These are phyloP conservation scores for Oryzias melastigma DNA, from an alignment of 2,113 vertebrate genomes.

Conservation along the genomic window DNA sequence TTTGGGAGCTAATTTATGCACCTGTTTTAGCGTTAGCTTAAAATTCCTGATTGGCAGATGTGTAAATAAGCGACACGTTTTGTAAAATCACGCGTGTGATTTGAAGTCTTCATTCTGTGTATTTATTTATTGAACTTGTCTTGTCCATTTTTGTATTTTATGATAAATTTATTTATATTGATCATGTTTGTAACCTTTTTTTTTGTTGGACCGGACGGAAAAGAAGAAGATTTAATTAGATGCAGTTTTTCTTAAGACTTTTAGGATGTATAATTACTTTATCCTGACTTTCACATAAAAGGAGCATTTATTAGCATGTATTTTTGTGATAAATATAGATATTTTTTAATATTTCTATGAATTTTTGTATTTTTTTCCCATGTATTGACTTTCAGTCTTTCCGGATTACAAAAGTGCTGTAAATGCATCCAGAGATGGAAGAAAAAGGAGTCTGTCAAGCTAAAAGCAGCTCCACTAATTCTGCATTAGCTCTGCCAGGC, in stretches of 20 bases:
- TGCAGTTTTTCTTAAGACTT: no score
- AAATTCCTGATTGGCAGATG: conserved; percentile 7
- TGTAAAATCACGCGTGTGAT: neutral
- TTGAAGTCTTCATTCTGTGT: no score
- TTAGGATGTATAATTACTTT: no score
- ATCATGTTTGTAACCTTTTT: no score
- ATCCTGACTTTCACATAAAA: no score
- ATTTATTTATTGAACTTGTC: no score
- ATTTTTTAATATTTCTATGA: neutral
- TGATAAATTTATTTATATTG: no score
- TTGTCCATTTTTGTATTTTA: no score
- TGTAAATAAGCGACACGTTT: neutral
- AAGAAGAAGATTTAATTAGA: no score
- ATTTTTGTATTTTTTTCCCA: neutral
- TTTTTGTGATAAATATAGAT: neutral
- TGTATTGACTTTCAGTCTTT: neutral
- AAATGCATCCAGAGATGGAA: conserved; percentile 25
- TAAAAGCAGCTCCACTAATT: conserved; percentile 61
- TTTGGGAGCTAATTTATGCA: conserved; percentile 31
- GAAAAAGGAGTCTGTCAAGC: conserved; percentile 45
- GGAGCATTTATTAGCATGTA: no score
- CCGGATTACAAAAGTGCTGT: neutral
- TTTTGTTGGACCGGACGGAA: no score
- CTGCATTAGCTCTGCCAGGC: conserved; percentile 30
- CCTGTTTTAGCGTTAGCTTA: neutral